phyloP scores from a whole-genome alignment of 2,797 vertebrate species.

The Peromyscus attwateri region DNA sequence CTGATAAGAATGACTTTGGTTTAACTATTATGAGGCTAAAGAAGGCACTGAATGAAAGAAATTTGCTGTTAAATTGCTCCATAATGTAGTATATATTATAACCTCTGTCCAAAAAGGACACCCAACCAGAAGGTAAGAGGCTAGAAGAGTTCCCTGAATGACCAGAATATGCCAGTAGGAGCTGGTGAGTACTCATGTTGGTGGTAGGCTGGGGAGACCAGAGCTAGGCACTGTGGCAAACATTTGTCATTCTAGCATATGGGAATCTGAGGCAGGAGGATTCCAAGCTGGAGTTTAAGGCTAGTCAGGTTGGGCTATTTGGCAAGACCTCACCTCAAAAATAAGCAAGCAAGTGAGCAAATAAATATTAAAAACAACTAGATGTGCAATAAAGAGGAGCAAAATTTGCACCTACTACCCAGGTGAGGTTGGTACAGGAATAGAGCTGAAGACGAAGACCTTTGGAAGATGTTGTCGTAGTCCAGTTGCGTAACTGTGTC shows the following conservation, averaged over 20 bases:
- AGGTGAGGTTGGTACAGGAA: not conserved
- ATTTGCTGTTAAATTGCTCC: slow-evolving; percentile 32
- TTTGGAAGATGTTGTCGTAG: not conserved
- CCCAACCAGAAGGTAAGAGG: not conserved
- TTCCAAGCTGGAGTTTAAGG: not conserved
- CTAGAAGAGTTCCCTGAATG: not conserved
- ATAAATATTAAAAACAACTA: not conserved
- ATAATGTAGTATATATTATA: slow-evolving; percentile 25
- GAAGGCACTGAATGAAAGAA: slow-evolving; percentile 26
- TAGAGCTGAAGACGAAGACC: not conserved
- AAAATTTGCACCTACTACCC: too few relatives aligned
- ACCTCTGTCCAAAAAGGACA: slow-evolving; percentile 54
- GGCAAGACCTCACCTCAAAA: not conserved
- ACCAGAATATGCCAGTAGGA: not conserved
- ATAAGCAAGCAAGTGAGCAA: not conserved
- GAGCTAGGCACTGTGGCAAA: not conserved
- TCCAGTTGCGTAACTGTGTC: not conserved
- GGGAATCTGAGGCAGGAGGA: not conserved
- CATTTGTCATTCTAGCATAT: not conserved
- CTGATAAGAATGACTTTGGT: slow-evolving; percentile 48
- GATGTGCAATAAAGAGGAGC: not conserved
- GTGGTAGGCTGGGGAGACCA: not conserved
- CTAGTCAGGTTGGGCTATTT: not conserved
- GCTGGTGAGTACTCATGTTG: not conserved
- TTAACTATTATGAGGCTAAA: slow-evolving; percentile 59